These are phyloP conservation scores for Catostomus latipinnis DNA, from an alignment of 2,797 vertebrate species.

Conservation along the genomic window DNA sequence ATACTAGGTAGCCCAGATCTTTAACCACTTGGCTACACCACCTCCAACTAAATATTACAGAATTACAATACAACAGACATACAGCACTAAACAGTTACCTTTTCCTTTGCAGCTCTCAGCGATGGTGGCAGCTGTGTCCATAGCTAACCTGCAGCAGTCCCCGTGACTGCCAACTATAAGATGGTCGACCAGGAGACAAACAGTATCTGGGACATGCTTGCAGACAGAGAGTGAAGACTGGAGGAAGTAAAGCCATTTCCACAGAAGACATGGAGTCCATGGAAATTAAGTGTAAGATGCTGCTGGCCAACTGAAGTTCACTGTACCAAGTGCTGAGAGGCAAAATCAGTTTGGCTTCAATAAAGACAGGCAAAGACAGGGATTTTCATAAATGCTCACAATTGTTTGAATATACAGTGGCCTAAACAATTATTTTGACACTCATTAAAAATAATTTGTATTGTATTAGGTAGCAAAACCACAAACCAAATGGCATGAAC, in stretches of 20 bases:
- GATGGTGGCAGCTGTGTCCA: slow-evolving; percentile 68
- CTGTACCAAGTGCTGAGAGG: slow-evolving; percentile 81
- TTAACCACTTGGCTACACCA: too few relatives aligned
- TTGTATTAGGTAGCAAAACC: too few relatives aligned
- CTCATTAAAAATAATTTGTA: too few relatives aligned
- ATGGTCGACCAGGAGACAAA: slow-evolving; percentile 83
- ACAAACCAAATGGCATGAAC: too few relatives aligned
- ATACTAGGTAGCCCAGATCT: too few relatives aligned
- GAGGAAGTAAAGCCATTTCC: slow-evolving; percentile 84
- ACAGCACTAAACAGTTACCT: not conserved
- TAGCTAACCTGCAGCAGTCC: slow-evolving; percentile 76
- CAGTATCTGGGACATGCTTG: slow-evolving; percentile 73
- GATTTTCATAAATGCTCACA: too few relatives aligned
- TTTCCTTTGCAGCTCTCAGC: slow-evolving; percentile 88
- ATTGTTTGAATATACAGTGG: too few relatives aligned
- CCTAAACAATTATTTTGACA: too few relatives aligned
- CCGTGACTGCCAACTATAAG: slow-evolving; percentile 67
- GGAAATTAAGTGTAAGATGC: slow-evolving; percentile 74
- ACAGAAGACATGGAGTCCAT: slow-evolving; percentile 63
- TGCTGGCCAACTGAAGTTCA: slow-evolving; percentile 77
- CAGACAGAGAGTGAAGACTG: slow-evolving; percentile 76
- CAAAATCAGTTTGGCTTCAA: slow-evolving; percentile 54
- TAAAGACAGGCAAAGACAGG: not conserved
- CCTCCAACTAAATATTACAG: too few relatives aligned
- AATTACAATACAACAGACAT: too few relatives aligned